Evolutionary conservation across 2,113 vertebrate genomes (phyloP).

Genomic region (Pterophyllum scalare): DNA sequence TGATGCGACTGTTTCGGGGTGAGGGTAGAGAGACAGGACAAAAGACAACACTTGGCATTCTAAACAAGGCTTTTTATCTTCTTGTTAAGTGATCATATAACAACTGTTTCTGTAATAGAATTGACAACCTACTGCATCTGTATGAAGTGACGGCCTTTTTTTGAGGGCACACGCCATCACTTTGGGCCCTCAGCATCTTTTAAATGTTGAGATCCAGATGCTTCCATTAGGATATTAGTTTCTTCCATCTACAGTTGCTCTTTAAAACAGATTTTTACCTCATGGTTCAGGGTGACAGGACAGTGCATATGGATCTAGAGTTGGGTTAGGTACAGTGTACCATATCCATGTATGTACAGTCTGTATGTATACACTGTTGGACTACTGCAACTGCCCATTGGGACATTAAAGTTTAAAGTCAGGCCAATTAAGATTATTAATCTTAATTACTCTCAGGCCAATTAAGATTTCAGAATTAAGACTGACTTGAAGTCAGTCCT

Average conservation of each 20-base stretch:
- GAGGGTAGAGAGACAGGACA: no score
- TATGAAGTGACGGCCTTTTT: not conserved
- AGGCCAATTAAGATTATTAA: not conserved
- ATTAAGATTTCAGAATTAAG: not conserved
- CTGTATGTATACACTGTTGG: not conserved
- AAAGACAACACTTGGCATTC: not conserved
- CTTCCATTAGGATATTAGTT: not conserved
- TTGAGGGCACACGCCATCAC: not conserved
- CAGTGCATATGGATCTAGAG: not conserved
- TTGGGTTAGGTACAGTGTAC: not conserved
- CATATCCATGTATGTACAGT: not conserved
- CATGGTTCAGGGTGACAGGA: not conserved
- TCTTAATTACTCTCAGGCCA: not conserved
- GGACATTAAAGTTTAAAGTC: not conserved
- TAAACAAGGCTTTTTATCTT: not conserved
- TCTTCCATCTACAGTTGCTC: not conserved
- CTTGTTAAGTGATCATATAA: not conserved
- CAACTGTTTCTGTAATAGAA: not conserved
- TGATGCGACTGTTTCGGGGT: no score
- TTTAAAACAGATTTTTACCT: not conserved
- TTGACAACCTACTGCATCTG: not conserved
- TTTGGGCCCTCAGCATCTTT: not conserved
- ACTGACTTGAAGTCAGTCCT: no score
- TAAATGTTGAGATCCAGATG: not conserved
- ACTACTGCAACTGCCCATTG: not conserved